A percentile compares a stretch with the other conserved stretches of the same genome.
Evolutionary conservation across 2,888 invertebrate species (phyloP).

Genomic region (Branchellion lobata): DNA sequence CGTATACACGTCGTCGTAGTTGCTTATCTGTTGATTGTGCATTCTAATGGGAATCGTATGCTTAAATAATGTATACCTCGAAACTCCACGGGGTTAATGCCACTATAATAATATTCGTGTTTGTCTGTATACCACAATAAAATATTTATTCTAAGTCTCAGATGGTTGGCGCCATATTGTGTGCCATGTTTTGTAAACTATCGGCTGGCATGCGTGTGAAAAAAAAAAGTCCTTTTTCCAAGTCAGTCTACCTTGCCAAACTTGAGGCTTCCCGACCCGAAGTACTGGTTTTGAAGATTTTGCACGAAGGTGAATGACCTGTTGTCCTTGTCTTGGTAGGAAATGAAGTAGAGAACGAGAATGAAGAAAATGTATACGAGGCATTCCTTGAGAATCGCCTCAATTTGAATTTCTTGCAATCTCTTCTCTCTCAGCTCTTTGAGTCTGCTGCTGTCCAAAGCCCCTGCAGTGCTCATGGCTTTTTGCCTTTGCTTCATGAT

Average conservation of each 20-base stretch:
- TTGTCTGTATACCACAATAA: too few relatives aligned
- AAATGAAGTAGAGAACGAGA: conserved; percentile 60
- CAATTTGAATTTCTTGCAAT: conserved; percentile 60
- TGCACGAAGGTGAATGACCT: conserved; percentile 55
- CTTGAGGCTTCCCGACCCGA: conserved; percentile 21
- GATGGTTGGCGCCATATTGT: too few relatives aligned
- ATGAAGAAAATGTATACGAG: conserved; percentile 59
- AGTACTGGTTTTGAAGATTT: conserved; percentile 57
- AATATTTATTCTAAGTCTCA: too few relatives aligned
- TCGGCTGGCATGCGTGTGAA: too few relatives aligned
- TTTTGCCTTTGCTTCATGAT: conserved; percentile 56
- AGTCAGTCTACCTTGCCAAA: conserved; percentile 40
- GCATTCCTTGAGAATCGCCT: conserved; percentile 57
- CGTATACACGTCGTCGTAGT: conserved; percentile 56
- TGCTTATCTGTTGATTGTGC: conserved; percentile 54
- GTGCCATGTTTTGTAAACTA: too few relatives aligned
- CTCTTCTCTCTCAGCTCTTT: conserved; percentile 56
- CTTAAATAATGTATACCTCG: too few relatives aligned
- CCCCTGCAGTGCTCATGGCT: conserved; percentile 56
- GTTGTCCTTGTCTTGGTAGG: conserved; percentile 60
- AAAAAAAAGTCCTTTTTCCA: too few relatives aligned
- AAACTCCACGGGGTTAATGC: too few relatives aligned
- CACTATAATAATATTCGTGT: too few relatives aligned
- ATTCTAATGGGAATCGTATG: background rate
- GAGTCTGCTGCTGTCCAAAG: conserved; percentile 57